Conservation (phyloP, 2,113 vertebrate genomes). For the Percopsis transmontana region DNA sequence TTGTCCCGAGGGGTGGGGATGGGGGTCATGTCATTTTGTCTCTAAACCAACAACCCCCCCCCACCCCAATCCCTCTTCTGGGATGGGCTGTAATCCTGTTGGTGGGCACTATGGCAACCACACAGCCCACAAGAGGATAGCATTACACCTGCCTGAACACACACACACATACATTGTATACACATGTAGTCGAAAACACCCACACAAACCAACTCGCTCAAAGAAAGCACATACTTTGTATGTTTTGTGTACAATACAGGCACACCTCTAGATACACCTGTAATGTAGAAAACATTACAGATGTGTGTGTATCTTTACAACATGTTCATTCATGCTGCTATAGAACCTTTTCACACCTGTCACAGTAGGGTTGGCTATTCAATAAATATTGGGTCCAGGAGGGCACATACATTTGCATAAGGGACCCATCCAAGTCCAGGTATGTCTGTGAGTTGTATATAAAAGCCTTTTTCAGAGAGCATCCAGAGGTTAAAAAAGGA, state of each 20-base stretch:
- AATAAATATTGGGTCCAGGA: too few species aligned
- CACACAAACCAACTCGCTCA: background rate
- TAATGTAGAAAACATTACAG: too few species aligned
- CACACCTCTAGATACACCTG: too few species aligned
- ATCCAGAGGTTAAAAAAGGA: too few species aligned
- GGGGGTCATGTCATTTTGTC: conserved; percentile 38
- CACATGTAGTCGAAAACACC: background rate
- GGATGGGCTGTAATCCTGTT: conserved; percentile 32
- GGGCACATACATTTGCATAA: too few species aligned
- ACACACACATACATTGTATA: conserved; percentile 7
- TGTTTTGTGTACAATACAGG: background rate
- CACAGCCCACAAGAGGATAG: conserved; percentile 47
- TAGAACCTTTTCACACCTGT: too few species aligned
- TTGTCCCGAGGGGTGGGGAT: conserved; percentile 20
- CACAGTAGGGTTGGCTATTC: too few species aligned
- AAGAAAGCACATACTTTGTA: background rate
- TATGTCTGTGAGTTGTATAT: too few species aligned
- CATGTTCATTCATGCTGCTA: too few species aligned
- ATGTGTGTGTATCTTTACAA: too few species aligned
- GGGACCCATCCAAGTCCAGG: too few species aligned
- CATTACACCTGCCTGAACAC: conserved; percentile 39
- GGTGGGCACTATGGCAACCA: conserved; percentile 51
- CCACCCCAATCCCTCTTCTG: background rate
- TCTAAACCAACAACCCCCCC: background rate
- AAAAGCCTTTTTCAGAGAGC: too few species aligned